Evolutionary conservation across 2,113 vertebrate species (phyloP).

Genomic region (Zosterops pallidus): DNA sequence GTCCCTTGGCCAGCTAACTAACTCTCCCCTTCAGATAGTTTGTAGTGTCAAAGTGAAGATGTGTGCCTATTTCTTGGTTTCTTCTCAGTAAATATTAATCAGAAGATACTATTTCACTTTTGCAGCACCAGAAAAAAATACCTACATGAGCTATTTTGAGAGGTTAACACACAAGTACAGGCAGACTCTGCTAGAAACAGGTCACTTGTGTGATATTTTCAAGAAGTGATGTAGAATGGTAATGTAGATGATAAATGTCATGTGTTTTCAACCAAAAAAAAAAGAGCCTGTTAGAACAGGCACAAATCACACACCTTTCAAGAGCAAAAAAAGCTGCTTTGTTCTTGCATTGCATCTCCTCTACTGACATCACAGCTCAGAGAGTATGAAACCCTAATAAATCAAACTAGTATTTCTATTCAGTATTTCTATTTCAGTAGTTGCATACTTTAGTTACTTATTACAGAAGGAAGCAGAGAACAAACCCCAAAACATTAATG

Average conservation of each 20-base stretch:
- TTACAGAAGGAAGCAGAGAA: not conserved
- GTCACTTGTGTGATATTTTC: rapidly evolving
- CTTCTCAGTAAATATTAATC: not conserved
- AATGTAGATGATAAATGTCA: not conserved
- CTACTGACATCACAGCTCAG: not conserved
- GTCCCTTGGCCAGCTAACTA: not conserved
- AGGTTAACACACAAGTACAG: not conserved
- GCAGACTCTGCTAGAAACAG: not conserved
- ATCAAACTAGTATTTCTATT: not conserved
- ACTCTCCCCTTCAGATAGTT: not conserved
- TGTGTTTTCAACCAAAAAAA: not conserved
- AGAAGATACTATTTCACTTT: not conserved
- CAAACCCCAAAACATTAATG: not conserved
- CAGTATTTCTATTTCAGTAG: not conserved
- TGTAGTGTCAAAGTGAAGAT: too few relatives aligned
- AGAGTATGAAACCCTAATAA: not conserved
- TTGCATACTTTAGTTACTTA: not conserved
- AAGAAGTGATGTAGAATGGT: not conserved
- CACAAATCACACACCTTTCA: not conserved
- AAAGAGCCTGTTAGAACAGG: not conserved
- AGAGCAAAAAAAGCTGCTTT: not conserved
- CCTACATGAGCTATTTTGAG: not conserved
- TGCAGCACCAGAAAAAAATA: not conserved
- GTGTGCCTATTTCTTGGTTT: not conserved
- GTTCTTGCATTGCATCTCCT: not conserved